Evolutionary conservation across 1,140 invertebrate species (phyloP), one percentile per base, ranked within the genome.

Genomic region (Uloborus diversus): DNA sequence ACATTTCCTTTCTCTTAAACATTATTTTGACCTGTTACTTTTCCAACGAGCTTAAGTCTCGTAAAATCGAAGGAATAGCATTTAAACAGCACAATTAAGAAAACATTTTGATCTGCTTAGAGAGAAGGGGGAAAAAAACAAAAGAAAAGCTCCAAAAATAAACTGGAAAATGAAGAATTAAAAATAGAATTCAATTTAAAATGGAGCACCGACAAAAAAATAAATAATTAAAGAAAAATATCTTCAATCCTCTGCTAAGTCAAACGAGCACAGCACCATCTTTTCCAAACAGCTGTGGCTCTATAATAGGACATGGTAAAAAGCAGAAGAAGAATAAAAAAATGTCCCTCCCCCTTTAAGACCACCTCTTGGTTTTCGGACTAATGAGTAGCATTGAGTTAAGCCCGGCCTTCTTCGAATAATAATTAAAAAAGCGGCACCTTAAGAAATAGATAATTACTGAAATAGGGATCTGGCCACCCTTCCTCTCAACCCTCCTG

Each of bases 381-480:
- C 70, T 75, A 64, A 75, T 75, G 70, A 75, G 70, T 42, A 59
- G 57, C 37, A 62, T 62, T 62, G 42, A 61, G 35, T 35, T 62
- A 51, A 37, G 70, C 25, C 20, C 9, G 25, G 57, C 57, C 37
- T 62, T 62, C 70, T 75, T 62, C 57, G 70, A 64, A 75, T 75
- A 75, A 75, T 75, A 75, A 75, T 75, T 75, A 75, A 75, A 65
- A 75, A 75, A 75, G 57, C 70, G 27, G 57, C 70, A 75, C 59
- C 70, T 75, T 75, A 75, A 75, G 70, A 75, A 75, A 75, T 75
- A 75, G 70, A 75, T 75, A 75, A 75, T 75, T 75, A 75, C 70
- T 62, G 42, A 27, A 75, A 75, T 75, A 53, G 59, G 70, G 70
- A 47, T 23, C 51, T 70, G 32, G 51, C 68, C 53, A n/a, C 27